A percentile compares a stretch with the other conserved stretches of the same genome.
phyloP scores from a whole-genome alignment of 2,113 vertebrate species.

The Pedetes capensis region DNA sequence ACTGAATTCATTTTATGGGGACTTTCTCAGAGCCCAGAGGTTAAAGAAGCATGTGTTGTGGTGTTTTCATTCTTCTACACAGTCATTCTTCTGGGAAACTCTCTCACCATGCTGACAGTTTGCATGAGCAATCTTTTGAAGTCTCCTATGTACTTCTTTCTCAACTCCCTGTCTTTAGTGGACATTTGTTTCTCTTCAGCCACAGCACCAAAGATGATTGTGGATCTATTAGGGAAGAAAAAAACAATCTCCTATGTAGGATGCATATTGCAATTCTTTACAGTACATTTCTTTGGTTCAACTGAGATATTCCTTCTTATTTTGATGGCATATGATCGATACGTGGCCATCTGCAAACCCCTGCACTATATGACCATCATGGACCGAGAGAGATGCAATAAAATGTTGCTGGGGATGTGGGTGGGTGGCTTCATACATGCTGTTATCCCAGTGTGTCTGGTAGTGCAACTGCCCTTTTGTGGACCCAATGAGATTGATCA shows the following conservation, averaged over 20 bases:
- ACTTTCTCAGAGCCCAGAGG: conserved; percentile 50
- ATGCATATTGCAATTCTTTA: conserved; percentile 65
- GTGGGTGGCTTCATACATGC: conserved; percentile 53
- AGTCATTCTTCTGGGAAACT: conserved; percentile 53
- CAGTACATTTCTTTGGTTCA: conserved; percentile 55
- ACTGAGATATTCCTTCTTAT: conserved; percentile 67
- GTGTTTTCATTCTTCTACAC: conserved; percentile 55
- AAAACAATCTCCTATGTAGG: conserved; percentile 56
- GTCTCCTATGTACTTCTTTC: conserved; percentile 67
- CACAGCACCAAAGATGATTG: conserved; percentile 58
- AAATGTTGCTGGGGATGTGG: conserved; percentile 55
- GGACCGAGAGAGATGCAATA: conserved; percentile 20
- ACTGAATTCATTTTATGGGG: conserved; percentile 58
- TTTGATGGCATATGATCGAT: conserved; percentile 55
- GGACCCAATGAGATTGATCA: conserved; percentile 67
- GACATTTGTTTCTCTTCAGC: conserved; percentile 64
- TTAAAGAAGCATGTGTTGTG: conserved; percentile 31
- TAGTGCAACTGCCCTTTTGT: conserved; percentile 63
- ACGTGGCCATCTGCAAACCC: conserved; percentile 56
- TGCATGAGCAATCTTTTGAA: neutral
- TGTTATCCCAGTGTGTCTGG: conserved; percentile 32
- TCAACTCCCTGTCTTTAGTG: conserved; percentile 61
- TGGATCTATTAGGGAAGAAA: conserved; percentile 21
- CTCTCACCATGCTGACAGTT: conserved; percentile 56
- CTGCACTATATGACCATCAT: conserved; percentile 54